Conservation (phyloP, 2,797 vertebrate genomes). For the Ciconia nigra region DNA sequence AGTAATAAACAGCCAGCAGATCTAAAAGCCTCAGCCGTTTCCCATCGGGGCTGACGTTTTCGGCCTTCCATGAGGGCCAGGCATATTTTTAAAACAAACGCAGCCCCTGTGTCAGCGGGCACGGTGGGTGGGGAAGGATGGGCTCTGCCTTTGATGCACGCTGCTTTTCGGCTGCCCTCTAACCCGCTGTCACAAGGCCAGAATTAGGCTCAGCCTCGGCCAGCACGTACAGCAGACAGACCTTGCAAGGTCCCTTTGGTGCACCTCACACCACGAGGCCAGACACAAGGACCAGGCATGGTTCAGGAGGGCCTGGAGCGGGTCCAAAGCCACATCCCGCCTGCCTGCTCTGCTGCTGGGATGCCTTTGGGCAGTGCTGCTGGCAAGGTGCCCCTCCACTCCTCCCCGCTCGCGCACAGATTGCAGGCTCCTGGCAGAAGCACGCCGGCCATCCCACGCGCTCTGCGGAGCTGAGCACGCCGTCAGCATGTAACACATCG, state of each 20-base stretch:
- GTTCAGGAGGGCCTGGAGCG: background rate
- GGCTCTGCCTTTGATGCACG: background rate
- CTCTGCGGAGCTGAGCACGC: background rate
- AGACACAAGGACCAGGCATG: background rate
- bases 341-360: background rate
- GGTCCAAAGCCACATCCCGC: background rate
- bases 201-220: too few relatives aligned
- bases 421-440: background rate
- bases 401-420: background rate
- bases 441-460: background rate
- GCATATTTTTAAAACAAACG: background rate
- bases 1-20: background rate
- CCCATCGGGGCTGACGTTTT: fast-evolving
- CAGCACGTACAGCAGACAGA: background rate
- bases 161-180: background rate
- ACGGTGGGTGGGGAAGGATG: background rate
- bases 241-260: background rate
- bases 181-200: background rate
- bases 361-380: background rate
- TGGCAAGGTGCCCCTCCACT: background rate
- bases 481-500: background rate
- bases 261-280: background rate
- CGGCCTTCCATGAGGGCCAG: background rate
- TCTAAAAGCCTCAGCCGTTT: background rate
- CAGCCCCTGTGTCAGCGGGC: background rate